These are phyloP conservation scores for Siniperca obscura DNA, from an alignment of 2,797 vertebrate species.

Conservation along the genomic window DNA sequence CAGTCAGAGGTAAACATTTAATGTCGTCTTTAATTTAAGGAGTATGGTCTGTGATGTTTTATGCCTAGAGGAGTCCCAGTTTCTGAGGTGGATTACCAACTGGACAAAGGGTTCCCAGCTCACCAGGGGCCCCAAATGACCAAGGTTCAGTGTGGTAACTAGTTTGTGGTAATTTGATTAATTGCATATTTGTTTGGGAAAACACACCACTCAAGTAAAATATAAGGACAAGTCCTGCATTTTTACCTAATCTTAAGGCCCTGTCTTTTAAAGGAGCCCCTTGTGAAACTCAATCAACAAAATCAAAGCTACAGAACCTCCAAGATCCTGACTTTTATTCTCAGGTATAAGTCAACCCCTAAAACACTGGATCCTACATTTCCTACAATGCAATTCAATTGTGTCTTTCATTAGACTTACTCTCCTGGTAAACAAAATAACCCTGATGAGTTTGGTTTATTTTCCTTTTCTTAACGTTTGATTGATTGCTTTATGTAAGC, in stretches of 20 bases:
- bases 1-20: neutral
- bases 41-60: neutral
- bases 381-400: neutral
- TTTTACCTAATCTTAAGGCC: no score
- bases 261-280: neutral
- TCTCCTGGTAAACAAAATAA: neutral
- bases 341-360: neutral
- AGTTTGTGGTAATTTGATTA: neutral
- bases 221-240: neutral
- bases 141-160: neutral
- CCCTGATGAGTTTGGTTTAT: slow-evolving; percentile 1
- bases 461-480: neutral
- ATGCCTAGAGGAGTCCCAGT: neutral
- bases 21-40: slow-evolving; percentile 1
- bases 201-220: neutral
- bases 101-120: neutral
- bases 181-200: neutral
- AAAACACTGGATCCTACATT: neutral
- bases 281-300: neutral
- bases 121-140: neutral
- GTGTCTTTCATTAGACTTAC: neutral
- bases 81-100: neutral
- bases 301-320: neutral
- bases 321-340: neutral
- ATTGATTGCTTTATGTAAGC: slow-evolving; percentile 3